phyloP scores from a whole-genome alignment of 2,797 vertebrate genomes.

The Diplodus sargus region DNA sequence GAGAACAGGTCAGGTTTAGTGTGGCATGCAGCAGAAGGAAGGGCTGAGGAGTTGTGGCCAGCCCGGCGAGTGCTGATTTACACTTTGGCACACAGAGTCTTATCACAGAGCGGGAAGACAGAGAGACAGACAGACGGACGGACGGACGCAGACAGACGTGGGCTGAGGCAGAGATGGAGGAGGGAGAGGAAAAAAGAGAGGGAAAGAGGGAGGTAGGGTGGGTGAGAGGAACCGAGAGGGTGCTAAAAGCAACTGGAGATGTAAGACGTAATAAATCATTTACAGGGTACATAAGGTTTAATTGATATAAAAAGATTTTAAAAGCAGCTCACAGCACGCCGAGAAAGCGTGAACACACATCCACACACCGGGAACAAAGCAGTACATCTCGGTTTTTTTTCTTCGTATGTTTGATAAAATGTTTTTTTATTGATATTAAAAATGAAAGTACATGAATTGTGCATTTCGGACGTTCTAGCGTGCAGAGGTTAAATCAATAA shows the following conservation, averaged over 20 bases:
- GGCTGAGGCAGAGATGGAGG: conserved; percentile 29
- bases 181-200: conserved; percentile 9
- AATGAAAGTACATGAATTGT: conserved; percentile 91
- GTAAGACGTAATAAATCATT: conserved; percentile 79
- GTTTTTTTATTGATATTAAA: conserved; percentile 91
- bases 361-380: conserved; percentile 32
- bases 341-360: conserved; percentile 31
- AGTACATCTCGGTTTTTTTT: conserved; percentile 45
- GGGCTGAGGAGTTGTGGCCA: conserved; percentile 53
- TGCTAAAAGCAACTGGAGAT: conserved; percentile 77
- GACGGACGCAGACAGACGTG: conserved; percentile 26
- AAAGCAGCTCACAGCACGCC: conserved; percentile 33
- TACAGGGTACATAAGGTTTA: conserved; percentile 64
- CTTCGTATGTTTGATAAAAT: conserved; percentile 87
- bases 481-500: conserved; percentile 91
- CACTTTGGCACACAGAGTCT: conserved; percentile 51
- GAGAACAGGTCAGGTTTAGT: conserved; percentile 65
- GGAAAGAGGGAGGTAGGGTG: background rate
- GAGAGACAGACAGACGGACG: conserved; percentile 39
- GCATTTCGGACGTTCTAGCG: conserved; percentile 90
- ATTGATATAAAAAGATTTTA: conserved; percentile 68
- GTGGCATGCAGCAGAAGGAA: conserved; percentile 56
- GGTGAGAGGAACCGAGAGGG: conserved; percentile 44
- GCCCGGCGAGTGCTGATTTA: conserved; percentile 63
- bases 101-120: conserved; percentile 53